Conservation (phyloP, 2,113 vertebrate species). For the Panurus biarmicus region DNA sequence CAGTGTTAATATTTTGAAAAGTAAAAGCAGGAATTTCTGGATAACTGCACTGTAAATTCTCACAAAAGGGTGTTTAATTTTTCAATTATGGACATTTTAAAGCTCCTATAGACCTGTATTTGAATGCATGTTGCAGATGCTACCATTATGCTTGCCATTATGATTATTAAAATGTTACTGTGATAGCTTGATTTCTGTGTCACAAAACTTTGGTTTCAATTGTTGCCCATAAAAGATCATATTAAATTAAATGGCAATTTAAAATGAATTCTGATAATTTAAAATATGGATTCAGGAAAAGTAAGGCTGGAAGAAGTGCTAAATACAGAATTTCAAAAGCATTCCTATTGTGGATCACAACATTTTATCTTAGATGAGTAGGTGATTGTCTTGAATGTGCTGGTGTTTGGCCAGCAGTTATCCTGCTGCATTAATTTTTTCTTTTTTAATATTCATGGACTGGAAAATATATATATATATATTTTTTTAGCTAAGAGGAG, state of each 20-base stretch:
- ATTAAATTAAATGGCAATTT: background rate
- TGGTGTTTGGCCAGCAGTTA: fast-evolving
- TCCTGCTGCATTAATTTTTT: background rate
- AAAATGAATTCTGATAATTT: background rate
- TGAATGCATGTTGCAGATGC: background rate
- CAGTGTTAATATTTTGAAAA: background rate
- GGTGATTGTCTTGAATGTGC: background rate
- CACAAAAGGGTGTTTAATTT: background rate
- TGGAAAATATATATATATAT: background rate
- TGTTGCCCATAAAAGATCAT: background rate
- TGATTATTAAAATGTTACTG: background rate
- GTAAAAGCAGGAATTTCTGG: background rate
- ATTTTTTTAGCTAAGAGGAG: background rate
- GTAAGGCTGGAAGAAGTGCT: background rate
- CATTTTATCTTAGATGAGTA: background rate
- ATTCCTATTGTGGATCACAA: background rate
- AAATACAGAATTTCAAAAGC: background rate
- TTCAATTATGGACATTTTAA: background rate
- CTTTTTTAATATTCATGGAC: background rate
- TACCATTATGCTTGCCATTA: background rate
- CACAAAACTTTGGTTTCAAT: background rate
- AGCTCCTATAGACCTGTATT: background rate
- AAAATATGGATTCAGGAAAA: background rate
- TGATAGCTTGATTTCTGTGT: background rate
- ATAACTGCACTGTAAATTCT: background rate